Evolutionary conservation across 1,140 invertebrate genomes (phyloP).

Genomic region (Heliconius eleuchia): DNA sequence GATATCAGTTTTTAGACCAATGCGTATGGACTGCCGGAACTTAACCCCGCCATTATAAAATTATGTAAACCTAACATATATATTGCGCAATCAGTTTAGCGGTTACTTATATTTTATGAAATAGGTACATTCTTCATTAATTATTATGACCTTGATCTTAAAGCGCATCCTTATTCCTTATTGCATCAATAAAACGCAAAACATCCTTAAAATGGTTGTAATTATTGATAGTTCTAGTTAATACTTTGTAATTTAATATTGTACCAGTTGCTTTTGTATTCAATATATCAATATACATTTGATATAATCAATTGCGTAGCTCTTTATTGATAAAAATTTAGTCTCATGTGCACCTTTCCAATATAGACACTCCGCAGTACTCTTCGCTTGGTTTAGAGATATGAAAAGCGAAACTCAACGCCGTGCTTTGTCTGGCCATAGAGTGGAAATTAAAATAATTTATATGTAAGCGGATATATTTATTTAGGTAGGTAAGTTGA

Average conservation of each 20-base stretch:
- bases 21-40: no score
- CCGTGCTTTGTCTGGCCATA: no score
- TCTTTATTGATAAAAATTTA: neutral
- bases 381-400: no score
- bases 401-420: no score
- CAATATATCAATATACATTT: neutral
- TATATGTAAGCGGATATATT: no score
- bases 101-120: neutral
- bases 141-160: neutral
- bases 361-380: no score
- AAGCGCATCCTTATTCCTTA: slow-evolving; percentile 8
- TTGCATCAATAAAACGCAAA: neutral
- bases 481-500: no score
- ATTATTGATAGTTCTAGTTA: neutral
- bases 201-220: neutral
- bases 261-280: neutral
- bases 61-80: neutral
- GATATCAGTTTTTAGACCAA: no score
- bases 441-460: no score
- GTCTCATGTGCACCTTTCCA: no score
- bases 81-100: neutral
- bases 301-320: neutral
- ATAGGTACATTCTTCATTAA: neutral
- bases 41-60: neutral
- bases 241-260: neutral